Evolutionary conservation across 1,140 invertebrate genomes (phyloP).

Genomic region (Euura lappo): DNA sequence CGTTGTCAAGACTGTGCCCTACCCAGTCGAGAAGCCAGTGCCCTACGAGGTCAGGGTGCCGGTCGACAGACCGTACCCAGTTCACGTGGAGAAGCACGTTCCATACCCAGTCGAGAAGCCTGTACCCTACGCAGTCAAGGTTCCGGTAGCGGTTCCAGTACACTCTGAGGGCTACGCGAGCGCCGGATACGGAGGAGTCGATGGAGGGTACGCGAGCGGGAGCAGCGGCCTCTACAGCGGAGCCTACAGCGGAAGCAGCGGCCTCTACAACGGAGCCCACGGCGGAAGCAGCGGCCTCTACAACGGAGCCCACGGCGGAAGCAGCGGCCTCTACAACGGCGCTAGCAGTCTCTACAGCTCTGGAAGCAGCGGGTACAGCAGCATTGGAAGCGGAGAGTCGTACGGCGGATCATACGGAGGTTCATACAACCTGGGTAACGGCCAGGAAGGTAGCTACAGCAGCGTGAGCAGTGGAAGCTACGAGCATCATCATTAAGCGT

Average conservation of each 20-base stretch:
- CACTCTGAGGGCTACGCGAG: constrained; percentile 38
- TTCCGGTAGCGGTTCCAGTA: constrained; percentile 66
- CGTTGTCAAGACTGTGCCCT: constrained; percentile 63
- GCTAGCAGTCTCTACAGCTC: neutral
- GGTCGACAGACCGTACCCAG: constrained; percentile 69
- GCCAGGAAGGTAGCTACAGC: neutral
- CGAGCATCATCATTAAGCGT: neutral
- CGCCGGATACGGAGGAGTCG: constrained; percentile 4
- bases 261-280: constrained; percentile 9
- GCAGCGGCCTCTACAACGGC: neutral
- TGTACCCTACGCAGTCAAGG: constrained; percentile 67
- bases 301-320: constrained; percentile 17
- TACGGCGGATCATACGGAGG: neutral
- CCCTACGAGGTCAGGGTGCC: constrained; percentile 75
- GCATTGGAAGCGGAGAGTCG: neutral
- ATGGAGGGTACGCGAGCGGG: constrained; percentile 20
- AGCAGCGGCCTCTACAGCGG: neutral
- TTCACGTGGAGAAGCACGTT: constrained; percentile 68
- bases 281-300: neutral
- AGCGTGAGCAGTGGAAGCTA: neutral
- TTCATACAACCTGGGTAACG: neutral
- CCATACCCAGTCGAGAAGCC: constrained; percentile 65
- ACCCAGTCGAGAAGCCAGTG: constrained; percentile 75
- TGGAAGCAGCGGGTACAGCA: neutral
- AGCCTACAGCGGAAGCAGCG: constrained; percentile 16